Evolutionary conservation across 2,888 invertebrate species (phyloP).

Genomic region (Ctena decussata): DNA sequence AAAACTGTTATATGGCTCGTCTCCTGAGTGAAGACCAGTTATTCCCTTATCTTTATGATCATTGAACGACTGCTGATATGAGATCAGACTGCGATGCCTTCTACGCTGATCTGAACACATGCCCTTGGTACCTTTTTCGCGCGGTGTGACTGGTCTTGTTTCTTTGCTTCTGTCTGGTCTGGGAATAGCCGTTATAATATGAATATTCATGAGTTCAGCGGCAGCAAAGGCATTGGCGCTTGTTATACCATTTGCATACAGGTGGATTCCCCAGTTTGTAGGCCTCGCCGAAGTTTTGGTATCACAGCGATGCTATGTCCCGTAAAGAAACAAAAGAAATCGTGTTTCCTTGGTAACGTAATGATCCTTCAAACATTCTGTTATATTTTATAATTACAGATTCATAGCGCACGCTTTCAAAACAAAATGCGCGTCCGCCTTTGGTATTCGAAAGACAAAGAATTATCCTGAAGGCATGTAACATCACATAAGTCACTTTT

Average conservation of each 20-base stretch:
- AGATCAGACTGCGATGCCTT: too few species aligned
- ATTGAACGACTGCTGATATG: too few species aligned
- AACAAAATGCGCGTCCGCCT: background rate
- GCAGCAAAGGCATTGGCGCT: background rate
- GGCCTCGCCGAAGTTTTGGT: background rate
- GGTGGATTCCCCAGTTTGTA: slow-evolving; percentile 30
- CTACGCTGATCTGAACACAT: too few species aligned
- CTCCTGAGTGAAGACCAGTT: too few species aligned
- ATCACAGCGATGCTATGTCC: background rate
- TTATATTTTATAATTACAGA: background rate
- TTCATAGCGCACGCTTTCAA: background rate
- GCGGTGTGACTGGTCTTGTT: too few species aligned
- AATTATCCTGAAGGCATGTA: too few species aligned
- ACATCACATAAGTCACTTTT: too few species aligned
- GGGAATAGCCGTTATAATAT: background rate
- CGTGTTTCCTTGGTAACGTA: background rate
- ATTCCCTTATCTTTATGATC: too few species aligned
- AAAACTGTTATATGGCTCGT: too few species aligned
- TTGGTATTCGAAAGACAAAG: too few species aligned
- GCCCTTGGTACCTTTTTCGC: too few species aligned
- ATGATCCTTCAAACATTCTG: background rate
- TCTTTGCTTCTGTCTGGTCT: too few species aligned
- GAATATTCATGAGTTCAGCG: background rate
- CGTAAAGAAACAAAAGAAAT: background rate
- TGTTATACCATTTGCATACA: slow-evolving; percentile 61